Conservation (phyloP, 2,797 vertebrate species). For the Phoeniculus purpureus region DNA sequence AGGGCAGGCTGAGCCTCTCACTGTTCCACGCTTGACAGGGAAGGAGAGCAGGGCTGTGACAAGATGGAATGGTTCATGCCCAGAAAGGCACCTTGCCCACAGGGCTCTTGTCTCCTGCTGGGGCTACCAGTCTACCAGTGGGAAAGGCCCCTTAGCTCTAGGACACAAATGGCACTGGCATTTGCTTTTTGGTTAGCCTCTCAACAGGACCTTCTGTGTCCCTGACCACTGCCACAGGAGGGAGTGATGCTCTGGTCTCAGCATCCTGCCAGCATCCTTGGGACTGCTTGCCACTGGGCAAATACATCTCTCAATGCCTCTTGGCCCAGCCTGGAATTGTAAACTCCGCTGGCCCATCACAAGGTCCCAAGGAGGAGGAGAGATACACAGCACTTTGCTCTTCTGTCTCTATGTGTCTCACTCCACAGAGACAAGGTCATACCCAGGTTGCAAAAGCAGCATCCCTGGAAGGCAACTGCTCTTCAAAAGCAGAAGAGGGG, state of each 20-base stretch:
- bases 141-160: background rate
- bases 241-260: background rate
- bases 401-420: background rate
- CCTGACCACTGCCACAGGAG: background rate
- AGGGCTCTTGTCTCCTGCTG: background rate
- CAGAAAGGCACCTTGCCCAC: background rate
- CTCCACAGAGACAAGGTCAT: background rate
- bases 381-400: background rate
- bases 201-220: background rate
- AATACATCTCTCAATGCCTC: background rate
- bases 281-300: background rate
- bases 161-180: accelerated
- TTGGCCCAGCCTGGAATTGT: accelerated
- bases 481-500: conserved; percentile 67
- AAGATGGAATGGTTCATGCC: background rate
- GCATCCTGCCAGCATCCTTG: background rate
- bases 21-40: background rate
- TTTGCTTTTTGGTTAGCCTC: background rate
- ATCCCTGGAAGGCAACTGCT: conserved; percentile 41
- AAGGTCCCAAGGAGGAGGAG: background rate
- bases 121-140: accelerated
- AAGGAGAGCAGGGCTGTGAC: background rate
- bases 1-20: background rate
- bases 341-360: background rate
- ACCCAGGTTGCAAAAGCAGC: background rate